Conservation (phyloP, 37 sponge, comb jelly and placozoan species). For the Bolinopsis microptera region DNA sequence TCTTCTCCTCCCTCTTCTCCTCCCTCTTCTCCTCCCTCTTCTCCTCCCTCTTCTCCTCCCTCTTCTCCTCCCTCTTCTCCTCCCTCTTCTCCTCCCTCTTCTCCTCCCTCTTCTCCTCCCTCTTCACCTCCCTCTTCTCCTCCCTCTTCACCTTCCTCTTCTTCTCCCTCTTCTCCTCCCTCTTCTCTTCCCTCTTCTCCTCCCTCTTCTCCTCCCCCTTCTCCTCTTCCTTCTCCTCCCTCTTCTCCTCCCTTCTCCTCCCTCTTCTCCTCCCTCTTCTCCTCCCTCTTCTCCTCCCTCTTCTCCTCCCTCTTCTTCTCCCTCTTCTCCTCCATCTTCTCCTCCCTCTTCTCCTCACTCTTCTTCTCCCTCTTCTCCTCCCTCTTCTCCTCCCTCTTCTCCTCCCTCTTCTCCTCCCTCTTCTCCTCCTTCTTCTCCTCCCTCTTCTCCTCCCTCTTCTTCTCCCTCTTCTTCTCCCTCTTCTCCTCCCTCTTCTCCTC, state of each 20-base stretch:
- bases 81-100: not conserved
- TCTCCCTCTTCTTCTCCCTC: conserved; percentile 16
- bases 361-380: conserved; percentile 34
- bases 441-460: not conserved
- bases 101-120: not conserved
- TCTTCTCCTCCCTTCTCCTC: not conserved
- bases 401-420: conserved; percentile 19
- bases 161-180: not conserved
- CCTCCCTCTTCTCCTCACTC: too few relatives aligned
- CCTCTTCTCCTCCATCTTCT: not conserved
- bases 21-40: not conserved
- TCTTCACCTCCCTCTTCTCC: not conserved
- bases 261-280: not conserved
- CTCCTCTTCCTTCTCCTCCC: not conserved
- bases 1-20: not conserved
- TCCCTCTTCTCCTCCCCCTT: not conserved
- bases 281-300: not conserved
- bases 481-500: not conserved
- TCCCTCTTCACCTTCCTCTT: not conserved
- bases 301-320: not conserved
- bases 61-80: not conserved
- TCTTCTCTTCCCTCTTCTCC: not conserved
- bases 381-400: conserved; percentile 18
- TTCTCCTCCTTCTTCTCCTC: not conserved
- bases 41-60: not conserved